Base-by-base conservation (phyloP, 2,797 vertebrate genomes). In the Alectoris magna region DNA sequence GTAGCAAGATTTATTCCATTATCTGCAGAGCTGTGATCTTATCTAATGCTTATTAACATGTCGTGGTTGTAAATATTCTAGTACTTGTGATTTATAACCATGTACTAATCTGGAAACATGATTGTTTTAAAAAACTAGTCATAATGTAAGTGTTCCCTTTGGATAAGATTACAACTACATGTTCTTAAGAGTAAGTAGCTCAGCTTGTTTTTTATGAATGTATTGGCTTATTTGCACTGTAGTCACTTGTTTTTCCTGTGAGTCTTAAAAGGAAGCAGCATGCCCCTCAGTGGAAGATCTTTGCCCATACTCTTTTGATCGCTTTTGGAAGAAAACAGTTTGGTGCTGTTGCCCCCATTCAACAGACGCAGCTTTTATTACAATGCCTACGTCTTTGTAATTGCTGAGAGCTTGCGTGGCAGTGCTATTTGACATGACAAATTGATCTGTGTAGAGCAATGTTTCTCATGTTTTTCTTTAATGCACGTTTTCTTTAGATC, bases 401-500 rank as follows among this genome's bases (percentile, higher is more conserved):
- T 58, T 78, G 56, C 71, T 7, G 24, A 8, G 87, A 16, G 59
- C 59, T n/a, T 24, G 7, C 4, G 55, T 44, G 76, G 7, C 14
- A 43, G 26, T 19, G 58, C 31, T 4, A 0, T 7, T 74, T 51
- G 66, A 43, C 4, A 3, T 0, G 6, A 0, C 6, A 13, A 5
- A 10, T 3, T 0, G 0, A 4, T 8, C 2, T 19, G n/a, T 26
- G 69, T 38, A 34, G 53, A 41, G 13, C 77, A 21, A 24, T 6
- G 31, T 77, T 39, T 74, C 74, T 97, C 14, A 95, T 62, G 58
- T 49, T 69, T 78, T 48, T 82, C 53, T 39, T 11, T 27, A 91
- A 74, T 21, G 22, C 4, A 2, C 91, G 3, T 94, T 76, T 72
- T n/a, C 6, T 84, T 67, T 94, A 99, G 99, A 99, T 98, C 99